Evolutionary conservation across 2,888 invertebrate genomes (phyloP).

Genomic region (Acanthococcus lagerstroemiae): DNA sequence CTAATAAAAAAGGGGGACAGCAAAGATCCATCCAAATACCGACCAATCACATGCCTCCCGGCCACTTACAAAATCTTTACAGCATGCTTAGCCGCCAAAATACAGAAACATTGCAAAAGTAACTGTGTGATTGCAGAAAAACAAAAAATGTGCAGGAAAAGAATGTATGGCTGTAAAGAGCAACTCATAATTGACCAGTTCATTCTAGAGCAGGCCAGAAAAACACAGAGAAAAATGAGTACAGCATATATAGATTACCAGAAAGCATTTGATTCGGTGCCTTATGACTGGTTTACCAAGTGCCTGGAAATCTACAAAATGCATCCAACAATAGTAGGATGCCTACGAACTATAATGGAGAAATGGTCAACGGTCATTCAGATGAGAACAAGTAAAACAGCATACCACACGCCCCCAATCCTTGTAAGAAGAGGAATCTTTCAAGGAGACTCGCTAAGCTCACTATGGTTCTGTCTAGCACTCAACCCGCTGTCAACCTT

Average conservation of each 20-base stretch:
- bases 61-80: not conserved
- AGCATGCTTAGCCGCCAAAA: not conserved
- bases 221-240: slow-evolving; percentile 7
- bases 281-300: not conserved
- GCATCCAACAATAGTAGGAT: not conserved
- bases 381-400: not conserved
- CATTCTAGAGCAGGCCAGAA: slow-evolving; percentile 11
- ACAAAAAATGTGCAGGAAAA: not conserved
- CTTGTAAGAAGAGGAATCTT: not conserved
- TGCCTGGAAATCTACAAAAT: not conserved
- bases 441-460: not conserved
- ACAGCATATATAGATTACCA: slow-evolving; percentile 27
- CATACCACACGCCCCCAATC: not conserved
- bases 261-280: slow-evolving; percentile 18
- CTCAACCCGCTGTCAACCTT: not conserved
- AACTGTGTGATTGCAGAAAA: not conserved
- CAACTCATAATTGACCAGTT: not conserved
- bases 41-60: slow-evolving; percentile 28
- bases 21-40: slow-evolving; percentile 21
- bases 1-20: slow-evolving; percentile 6
- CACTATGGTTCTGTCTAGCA: not conserved
- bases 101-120: not conserved
- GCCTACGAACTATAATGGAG: not conserved
- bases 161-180: not conserved
- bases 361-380: not conserved